Conservation (phyloP, 2,113 vertebrate species). For the Halcyon senegalensis region DNA sequence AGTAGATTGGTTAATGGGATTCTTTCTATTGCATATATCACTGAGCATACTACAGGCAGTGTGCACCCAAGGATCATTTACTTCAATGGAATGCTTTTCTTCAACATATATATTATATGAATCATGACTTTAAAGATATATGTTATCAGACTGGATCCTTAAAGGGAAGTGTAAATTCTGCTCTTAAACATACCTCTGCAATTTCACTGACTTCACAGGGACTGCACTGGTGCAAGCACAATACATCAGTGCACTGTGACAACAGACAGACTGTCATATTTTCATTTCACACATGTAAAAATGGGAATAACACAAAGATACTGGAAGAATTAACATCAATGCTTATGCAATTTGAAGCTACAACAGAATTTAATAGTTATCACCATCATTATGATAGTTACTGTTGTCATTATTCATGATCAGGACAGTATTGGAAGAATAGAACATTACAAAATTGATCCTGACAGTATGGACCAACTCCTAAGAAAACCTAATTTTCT, state of each 20-base stretch:
- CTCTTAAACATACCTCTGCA: background rate
- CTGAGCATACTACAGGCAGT: background rate
- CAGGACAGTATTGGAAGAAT: background rate
- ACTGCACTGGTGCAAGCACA: background rate
- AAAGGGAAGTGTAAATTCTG: background rate
- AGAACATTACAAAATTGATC: background rate
- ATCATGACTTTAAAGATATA: background rate
- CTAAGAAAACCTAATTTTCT: background rate
- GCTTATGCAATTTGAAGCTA: background rate
- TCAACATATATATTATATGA: background rate
- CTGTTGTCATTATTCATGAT: background rate
- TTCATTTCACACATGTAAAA: background rate
- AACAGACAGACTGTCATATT: background rate
- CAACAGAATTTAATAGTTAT: background rate
- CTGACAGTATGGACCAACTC: background rate
- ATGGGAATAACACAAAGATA: background rate
- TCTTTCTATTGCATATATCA: background rate
- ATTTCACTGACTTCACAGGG: background rate
- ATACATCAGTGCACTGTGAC: background rate
- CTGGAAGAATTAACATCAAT: background rate
- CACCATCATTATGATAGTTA: background rate
- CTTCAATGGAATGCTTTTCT: background rate
- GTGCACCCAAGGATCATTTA: conserved; percentile 4
- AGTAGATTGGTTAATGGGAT: background rate
- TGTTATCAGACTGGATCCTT: background rate